These are phyloP conservation scores for Macquaria australasica DNA, from an alignment of 2,113 vertebrate species.

Conservation along the genomic window DNA sequence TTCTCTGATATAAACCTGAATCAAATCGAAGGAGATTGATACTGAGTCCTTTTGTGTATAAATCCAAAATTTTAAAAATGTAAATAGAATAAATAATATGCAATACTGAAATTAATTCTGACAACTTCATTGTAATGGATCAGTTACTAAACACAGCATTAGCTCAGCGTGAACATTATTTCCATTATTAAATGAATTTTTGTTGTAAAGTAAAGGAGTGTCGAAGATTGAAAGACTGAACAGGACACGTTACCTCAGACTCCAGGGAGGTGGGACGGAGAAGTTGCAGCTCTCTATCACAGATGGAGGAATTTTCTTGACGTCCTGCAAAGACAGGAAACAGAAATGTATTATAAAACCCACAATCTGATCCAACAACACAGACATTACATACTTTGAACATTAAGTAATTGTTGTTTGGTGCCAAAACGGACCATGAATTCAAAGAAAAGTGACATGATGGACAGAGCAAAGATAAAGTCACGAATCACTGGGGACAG, in stretches of 20 bases:
- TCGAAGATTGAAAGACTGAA: not conserved
- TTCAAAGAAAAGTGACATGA: conserved; percentile 1
- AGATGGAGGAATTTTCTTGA: conserved; percentile 85
- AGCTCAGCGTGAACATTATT: not conserved
- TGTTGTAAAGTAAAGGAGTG: not conserved
- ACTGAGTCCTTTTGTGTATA: not conserved
- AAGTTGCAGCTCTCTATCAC: conserved; percentile 75
- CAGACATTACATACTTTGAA: not conserved
- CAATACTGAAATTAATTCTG: not conserved
- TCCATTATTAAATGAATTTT: not conserved
- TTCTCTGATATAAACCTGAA: not conserved
- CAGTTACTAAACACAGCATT: not conserved
- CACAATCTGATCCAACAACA: not conserved
- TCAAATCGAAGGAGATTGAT: not conserved
- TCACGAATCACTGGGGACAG: not conserved
- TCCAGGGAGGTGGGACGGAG: conserved; percentile 55
- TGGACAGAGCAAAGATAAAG: not conserved
- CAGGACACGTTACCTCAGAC: conserved; percentile 72
- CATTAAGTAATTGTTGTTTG: not conserved
- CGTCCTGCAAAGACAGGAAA: conserved; percentile 71
- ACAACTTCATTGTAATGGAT: not conserved
- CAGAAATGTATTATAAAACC: conserved; percentile 7
- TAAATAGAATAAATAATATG: not conserved
- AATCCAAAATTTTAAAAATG: conserved; percentile 1
- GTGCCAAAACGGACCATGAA: not conserved